These are phyloP conservation scores for Cyanoliseus patagonus DNA, from an alignment of 2,113 vertebrate genomes.

Conservation along the genomic window DNA sequence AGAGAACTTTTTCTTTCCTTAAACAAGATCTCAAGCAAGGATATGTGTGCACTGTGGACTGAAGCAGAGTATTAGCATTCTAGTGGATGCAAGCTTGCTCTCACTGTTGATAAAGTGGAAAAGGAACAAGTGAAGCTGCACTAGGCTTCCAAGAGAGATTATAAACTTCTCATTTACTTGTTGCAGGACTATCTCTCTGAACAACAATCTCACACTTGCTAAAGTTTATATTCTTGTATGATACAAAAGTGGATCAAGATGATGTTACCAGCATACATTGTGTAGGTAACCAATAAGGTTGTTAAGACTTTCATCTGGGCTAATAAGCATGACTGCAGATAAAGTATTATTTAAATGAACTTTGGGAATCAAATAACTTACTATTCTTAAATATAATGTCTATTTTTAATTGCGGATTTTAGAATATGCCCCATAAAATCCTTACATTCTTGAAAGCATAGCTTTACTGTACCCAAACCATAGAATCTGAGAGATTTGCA, in stretches of 20 bases:
- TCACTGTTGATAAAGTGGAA: neutral
- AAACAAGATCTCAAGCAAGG: neutral
- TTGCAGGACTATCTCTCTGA: neutral
- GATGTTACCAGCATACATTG: neutral
- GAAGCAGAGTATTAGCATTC: neutral
- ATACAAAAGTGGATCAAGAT: neutral
- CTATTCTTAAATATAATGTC: neutral
- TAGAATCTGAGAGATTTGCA: conserved; percentile 15
- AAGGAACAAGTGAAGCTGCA: neutral
- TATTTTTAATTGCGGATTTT: neutral
- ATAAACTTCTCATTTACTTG: neutral
- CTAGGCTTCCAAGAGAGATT: neutral
- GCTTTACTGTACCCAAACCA: conserved; percentile 24
- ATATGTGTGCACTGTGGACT: too few relatives aligned
- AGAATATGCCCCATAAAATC: neutral
- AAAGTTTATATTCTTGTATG: neutral
- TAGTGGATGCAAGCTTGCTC: neutral
- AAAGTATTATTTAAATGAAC: neutral
- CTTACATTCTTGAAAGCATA: neutral
- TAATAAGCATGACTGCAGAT: neutral
- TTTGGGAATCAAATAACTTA: neutral
- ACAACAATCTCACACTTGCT: neutral
- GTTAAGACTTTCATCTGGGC: neutral
- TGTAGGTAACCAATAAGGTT: neutral
- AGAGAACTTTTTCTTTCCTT: neutral